Conservation (phyloP, 2,797 vertebrate genomes). For the Galagoides demidoff region DNA sequence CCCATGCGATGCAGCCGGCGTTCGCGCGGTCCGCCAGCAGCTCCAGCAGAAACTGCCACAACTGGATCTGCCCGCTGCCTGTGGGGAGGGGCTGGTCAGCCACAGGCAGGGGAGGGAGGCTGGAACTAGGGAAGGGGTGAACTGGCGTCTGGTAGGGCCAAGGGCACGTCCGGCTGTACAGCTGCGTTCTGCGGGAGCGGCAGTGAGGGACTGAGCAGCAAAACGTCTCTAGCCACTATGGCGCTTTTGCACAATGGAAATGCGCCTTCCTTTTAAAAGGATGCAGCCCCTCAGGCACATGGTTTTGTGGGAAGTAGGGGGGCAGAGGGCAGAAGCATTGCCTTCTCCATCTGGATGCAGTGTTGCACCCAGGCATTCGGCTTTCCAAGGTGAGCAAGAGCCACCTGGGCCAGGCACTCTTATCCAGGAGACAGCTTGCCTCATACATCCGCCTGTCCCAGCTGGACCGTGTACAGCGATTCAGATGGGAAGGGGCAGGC, state of each 20-base stretch:
- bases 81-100: conserved; percentile 52
- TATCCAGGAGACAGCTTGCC: not conserved
- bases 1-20: conserved; percentile 97
- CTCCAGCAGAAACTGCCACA: conserved; percentile 99
- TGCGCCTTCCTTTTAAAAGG: not conserved
- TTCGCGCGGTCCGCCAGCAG: conserved; percentile 96
- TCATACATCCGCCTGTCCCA: not conserved
- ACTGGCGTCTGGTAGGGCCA: accelerated
- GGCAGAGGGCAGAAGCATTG: not conserved
- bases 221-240: not conserved
- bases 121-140: not conserved
- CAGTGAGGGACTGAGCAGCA: not conserved
- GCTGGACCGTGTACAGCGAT: not conserved
- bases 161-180: accelerated
- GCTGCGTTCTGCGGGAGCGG: no score
- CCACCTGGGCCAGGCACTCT: not conserved
- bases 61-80: conserved; percentile 99
- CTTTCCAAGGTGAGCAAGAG: not conserved
- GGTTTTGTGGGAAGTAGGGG: not conserved
- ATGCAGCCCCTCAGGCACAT: accelerated
- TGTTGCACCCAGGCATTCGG: not conserved
- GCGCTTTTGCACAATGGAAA: not conserved
- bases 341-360: not conserved
- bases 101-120: not conserved
- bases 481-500: not conserved